Conservation (phyloP, 2,888 invertebrate genomes). For the Camponotus fellah region DNA sequence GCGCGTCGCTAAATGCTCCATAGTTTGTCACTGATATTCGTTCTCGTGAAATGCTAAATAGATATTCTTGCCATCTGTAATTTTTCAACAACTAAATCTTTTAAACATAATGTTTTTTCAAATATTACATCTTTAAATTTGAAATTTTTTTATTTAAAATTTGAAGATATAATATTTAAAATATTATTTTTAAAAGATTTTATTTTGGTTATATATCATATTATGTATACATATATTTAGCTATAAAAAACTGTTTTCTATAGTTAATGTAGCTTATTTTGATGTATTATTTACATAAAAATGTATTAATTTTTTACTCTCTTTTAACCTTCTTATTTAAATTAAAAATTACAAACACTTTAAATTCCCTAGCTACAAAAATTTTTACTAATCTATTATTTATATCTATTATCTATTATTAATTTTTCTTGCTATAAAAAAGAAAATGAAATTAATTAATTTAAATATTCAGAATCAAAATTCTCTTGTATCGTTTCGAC, state of each 20-base stretch:
- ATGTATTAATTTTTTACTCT: neutral
- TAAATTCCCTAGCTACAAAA: no score
- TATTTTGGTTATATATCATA: no score
- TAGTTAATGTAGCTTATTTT: neutral
- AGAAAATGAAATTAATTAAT: conserved; percentile 3
- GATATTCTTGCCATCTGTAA: neutral
- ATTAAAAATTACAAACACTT: no score
- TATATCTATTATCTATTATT: no score
- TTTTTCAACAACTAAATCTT: neutral
- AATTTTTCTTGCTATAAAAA: neutral
- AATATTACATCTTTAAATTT: neutral
- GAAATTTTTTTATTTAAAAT: neutral
- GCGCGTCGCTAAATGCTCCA: conserved; percentile 14
- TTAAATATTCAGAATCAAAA: neutral
- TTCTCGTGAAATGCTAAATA: conserved; percentile 31
- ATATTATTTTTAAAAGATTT: no score
- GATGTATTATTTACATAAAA: neutral
- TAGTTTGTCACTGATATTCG: conserved; percentile 49
- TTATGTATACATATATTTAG: neutral
- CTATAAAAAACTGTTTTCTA: neutral
- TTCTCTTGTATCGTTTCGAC: neutral
- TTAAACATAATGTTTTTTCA: neutral
- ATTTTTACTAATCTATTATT: no score
- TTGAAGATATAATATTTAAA: no score
- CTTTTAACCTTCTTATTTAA: no score